Evolutionary conservation across 2,113 vertebrate species (phyloP).

Genomic region (Macrotus californicus): DNA sequence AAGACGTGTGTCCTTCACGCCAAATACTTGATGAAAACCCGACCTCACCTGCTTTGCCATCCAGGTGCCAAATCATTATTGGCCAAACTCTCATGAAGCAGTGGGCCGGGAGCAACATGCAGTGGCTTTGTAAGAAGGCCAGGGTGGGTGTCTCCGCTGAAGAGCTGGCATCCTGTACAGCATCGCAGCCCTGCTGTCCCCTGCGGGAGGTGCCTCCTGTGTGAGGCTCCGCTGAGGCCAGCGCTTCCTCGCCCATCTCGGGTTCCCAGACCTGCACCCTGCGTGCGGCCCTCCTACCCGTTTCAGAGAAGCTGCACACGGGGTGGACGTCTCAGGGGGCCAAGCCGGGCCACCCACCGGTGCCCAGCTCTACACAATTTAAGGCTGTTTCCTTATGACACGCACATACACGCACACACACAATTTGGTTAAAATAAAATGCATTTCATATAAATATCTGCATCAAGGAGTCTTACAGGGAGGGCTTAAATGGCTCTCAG

Average conservation of each 20-base stretch:
- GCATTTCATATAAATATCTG: constrained; percentile 49
- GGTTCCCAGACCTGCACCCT: not conserved
- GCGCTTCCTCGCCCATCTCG: fast-evolving
- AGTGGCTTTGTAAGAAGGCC: not conserved
- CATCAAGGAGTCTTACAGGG: not conserved
- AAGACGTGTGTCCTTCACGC: not conserved
- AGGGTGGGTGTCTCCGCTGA: not conserved
- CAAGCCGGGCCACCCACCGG: no score
- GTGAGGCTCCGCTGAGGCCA: not conserved
- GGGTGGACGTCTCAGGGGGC: no score
- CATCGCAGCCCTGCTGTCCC: fast-evolving
- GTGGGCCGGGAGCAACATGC: not conserved
- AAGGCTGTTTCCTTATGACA: not conserved
- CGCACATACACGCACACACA: not conserved
- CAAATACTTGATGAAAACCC: not conserved
- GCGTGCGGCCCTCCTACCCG: not conserved
- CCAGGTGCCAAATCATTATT: not conserved
- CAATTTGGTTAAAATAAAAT: constrained; percentile 54
- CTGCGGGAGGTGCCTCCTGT: fast-evolving
- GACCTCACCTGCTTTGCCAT: not conserved
- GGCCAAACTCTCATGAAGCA: not conserved
- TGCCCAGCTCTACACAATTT: not conserved
- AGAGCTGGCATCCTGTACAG: fast-evolving
- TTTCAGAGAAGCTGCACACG: not conserved
- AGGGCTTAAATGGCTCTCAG: not conserved